A percentile compares a stretch with the other conserved stretches of the same genome.
Conservation (phyloP, 1,140 invertebrate species). For the Odontomachus brunneus region DNA sequence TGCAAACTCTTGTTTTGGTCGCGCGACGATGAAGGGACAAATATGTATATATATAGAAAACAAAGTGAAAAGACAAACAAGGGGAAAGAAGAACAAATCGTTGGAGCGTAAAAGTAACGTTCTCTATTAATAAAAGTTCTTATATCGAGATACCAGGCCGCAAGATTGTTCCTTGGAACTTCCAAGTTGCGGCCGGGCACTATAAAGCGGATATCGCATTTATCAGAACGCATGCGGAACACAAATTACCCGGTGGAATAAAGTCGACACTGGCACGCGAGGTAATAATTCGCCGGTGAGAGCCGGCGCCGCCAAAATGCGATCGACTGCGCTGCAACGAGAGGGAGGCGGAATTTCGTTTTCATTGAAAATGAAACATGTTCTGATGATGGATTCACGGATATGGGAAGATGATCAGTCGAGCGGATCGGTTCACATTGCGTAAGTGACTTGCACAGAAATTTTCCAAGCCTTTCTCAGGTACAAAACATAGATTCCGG, state of each 20-base stretch:
- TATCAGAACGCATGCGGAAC: constrained; percentile 43
- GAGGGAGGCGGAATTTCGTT: not conserved
- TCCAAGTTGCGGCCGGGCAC: constrained; percentile 23
- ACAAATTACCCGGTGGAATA: constrained; percentile 42
- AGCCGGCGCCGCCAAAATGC: constrained; percentile 25
- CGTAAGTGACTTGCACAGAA: no score
- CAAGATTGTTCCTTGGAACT: constrained; percentile 17
- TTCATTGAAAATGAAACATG: constrained; percentile 7
- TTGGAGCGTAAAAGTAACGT: constrained; percentile 11
- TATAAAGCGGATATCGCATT: constrained; percentile 46
- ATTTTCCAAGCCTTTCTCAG: no score
- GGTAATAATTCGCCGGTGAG: constrained; percentile 47
- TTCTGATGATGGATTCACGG: not conserved
- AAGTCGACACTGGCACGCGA: constrained; percentile 58
- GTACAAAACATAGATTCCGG: no score
- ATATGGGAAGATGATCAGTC: not conserved
- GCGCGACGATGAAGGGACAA: no score
- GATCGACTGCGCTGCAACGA: constrained; percentile 30
- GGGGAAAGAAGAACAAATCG: not conserved
- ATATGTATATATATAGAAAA: no score
- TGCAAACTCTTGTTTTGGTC: no score
- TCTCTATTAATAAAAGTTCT: not conserved
- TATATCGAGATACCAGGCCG: not conserved
- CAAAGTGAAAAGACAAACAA: not conserved
- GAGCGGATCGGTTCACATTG: no score